These are phyloP conservation scores for Scaptomyza tumidula DNA, from an alignment of 2,888 invertebrate genomes.

Conservation along the genomic window DNA sequence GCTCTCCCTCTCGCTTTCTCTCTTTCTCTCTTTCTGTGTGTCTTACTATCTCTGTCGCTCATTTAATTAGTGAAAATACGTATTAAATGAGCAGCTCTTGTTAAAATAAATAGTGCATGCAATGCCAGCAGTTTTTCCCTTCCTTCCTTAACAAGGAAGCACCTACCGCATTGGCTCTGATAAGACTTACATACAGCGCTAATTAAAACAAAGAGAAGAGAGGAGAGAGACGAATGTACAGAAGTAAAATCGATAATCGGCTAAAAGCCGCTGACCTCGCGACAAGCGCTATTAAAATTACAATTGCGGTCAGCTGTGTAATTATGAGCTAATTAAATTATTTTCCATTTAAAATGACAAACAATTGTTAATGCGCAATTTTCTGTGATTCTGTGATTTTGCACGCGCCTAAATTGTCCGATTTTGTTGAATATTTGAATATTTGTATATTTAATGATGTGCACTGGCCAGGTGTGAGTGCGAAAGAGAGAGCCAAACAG, in stretches of 20 bases:
- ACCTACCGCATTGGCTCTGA: constrained; percentile 34
- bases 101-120: constrained; percentile 80
- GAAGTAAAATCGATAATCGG: constrained; percentile 45
- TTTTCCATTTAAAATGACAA: constrained; percentile 67
- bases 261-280: constrained; percentile 67
- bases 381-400: constrained; percentile 3
- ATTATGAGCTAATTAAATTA: constrained; percentile 82
- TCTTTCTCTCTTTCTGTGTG: not conserved
- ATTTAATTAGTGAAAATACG: constrained; percentile 80
- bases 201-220: constrained; percentile 56
- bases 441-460: constrained; percentile 71
- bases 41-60: constrained; percentile 40
- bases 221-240: constrained; percentile 27
- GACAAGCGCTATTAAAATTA: constrained; percentile 72
- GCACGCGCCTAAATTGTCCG: constrained; percentile 32
- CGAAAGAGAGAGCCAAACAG: constrained; percentile 21
- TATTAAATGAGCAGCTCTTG: constrained; percentile 79
- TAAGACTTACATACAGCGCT: constrained; percentile 74
- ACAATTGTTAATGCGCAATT: constrained; percentile 32
- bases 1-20: not conserved
- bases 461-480: constrained; percentile 50
- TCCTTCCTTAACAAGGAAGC: not conserved
- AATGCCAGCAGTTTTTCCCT: constrained; percentile 45
- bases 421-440: constrained; percentile 51
- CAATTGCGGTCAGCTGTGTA: constrained; percentile 77